A percentile compares a stretch with the other conserved stretches of the same genome.
These are phyloP conservation scores for Ailurus styani DNA, from an alignment of 2,113 vertebrate genomes.

Conservation along the genomic window DNA sequence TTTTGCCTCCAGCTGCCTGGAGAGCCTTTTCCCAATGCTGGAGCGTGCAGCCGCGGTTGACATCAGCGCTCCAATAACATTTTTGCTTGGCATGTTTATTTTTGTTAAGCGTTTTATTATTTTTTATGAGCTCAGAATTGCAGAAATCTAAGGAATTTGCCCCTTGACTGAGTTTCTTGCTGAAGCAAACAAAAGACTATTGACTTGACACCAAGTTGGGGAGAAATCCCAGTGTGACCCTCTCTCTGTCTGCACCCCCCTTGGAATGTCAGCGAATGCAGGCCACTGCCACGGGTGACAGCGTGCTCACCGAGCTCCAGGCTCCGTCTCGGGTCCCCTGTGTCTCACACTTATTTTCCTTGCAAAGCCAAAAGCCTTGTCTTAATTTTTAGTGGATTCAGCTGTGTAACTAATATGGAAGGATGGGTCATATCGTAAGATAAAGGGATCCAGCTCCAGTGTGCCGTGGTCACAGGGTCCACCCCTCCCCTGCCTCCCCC, in stretches of 20 bases:
- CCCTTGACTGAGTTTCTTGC: conserved; percentile 60
- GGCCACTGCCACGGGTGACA: background rate
- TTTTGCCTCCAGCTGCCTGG: background rate
- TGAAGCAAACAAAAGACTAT: conserved; percentile 56
- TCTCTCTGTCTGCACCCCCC: background rate
- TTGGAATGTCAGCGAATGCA: background rate
- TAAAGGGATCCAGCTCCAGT: background rate
- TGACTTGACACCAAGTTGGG: conserved; percentile 53
- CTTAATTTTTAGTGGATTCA: background rate
- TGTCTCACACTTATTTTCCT: background rate
- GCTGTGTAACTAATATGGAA: background rate
- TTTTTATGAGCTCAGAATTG: conserved; percentile 59
- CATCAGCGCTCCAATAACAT: background rate
- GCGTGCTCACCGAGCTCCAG: fast-evolving
- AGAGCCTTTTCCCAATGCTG: background rate
- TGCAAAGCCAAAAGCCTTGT: background rate
- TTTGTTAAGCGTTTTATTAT: background rate
- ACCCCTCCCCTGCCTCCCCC: background rate
- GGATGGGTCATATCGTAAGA: fast-evolving
- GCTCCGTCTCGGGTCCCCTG: background rate
- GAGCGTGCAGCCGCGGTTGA: conserved; percentile 35
- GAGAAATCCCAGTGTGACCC: background rate
- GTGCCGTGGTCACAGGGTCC: no score
- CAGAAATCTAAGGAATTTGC: conserved; percentile 50
- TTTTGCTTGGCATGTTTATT: conserved; percentile 58